phyloP scores from a whole-genome alignment of 2,113 vertebrate genomes.

The Cinclus mexicanus region DNA sequence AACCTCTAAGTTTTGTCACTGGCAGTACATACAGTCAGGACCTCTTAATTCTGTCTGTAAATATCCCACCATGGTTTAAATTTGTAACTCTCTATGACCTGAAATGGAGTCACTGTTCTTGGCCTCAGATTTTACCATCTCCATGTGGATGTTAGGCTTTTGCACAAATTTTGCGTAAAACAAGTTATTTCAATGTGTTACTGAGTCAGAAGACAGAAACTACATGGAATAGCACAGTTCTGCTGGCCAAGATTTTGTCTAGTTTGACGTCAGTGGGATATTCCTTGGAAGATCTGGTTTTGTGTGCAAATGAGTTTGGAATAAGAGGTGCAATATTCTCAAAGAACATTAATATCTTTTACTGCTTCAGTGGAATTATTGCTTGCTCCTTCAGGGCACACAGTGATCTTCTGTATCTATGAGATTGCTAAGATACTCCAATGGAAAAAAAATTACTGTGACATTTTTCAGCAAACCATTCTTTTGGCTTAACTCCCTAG shows the following conservation, averaged over 20 bases:
- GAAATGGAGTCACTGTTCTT: not conserved
- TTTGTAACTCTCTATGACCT: not conserved
- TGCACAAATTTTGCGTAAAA: not conserved
- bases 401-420: not conserved
- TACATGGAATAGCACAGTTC: not conserved
- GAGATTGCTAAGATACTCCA: not conserved
- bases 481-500: not conserved
- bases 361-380: not conserved
- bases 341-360: not conserved
- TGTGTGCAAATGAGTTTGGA: not conserved
- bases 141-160: not conserved
- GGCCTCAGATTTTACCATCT: not conserved
- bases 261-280: not conserved
- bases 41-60: not conserved
- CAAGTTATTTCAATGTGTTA: not conserved
- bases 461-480: not conserved
- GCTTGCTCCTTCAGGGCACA: not conserved
- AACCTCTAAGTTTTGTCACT: not conserved
- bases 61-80: not conserved
- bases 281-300: not conserved
- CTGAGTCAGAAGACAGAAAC: slow-evolving; percentile 5
- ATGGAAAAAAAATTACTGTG: not conserved
- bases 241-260: not conserved
- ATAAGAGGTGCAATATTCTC: not conserved
- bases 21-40: not conserved